Conservation (phyloP, 2,888 invertebrate genomes). For the Chymomyza fuscimana region DNA sequence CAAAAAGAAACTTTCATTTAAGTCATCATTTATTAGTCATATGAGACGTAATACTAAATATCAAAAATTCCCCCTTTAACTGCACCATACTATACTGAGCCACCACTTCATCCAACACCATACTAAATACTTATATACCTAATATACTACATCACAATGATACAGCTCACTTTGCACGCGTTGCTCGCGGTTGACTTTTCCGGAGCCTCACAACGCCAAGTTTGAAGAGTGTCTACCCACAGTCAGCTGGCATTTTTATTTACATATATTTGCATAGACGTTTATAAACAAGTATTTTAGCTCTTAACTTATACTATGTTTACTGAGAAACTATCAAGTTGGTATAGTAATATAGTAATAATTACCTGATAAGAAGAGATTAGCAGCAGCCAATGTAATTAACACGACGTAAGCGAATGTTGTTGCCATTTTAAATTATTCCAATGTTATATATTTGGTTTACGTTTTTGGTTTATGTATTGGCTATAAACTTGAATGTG, state of each 20-base stretch:
- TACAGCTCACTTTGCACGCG: not conserved
- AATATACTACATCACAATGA: not conserved
- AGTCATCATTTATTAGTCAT: too few species aligned
- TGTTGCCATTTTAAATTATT: conserved; percentile 40
- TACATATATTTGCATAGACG: conserved; percentile 3
- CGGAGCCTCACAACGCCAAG: not conserved
- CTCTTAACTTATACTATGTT: not conserved
- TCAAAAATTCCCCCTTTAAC: too few species aligned
- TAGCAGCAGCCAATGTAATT: conserved; percentile 64
- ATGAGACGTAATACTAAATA: too few species aligned
- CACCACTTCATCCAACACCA: too few species aligned
- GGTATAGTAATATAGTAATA: conserved; percentile 7
- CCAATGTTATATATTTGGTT: not conserved
- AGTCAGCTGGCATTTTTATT: not conserved
- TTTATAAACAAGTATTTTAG: not conserved
- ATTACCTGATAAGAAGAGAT: conserved; percentile 76
- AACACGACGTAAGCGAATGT: conserved; percentile 61
- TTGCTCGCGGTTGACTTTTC: not conserved
- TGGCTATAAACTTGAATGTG: conserved; percentile 27
- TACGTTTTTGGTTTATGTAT: not conserved
- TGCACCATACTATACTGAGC: too few species aligned
- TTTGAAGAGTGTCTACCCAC: not conserved
- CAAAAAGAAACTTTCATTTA: too few species aligned
- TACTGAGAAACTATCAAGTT: conserved; percentile 1
- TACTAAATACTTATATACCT: too few species aligned